phyloP scores from a whole-genome alignment of 2,888 invertebrate genomes.

The Ectemnius cavifrons region DNA sequence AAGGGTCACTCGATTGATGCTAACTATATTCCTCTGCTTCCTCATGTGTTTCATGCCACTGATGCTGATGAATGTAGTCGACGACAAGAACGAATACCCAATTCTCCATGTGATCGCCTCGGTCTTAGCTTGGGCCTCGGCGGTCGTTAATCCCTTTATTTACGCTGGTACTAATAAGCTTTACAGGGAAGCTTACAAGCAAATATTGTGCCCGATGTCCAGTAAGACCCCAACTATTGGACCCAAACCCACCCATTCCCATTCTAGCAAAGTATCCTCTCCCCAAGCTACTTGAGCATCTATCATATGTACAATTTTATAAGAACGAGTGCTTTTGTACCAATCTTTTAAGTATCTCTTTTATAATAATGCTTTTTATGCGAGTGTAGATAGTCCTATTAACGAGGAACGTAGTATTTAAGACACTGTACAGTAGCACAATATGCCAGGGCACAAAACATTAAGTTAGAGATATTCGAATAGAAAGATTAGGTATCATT shows the following conservation, averaged over 20 bases:
- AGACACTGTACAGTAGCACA: too few relatives aligned
- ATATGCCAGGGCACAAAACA: too few relatives aligned
- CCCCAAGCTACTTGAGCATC: constrained; percentile 54
- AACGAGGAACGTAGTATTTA: too few relatives aligned
- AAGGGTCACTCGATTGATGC: constrained; percentile 90
- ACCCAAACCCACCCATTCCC: constrained; percentile 67
- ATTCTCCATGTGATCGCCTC: constrained; percentile 90
- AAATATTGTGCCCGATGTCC: constrained; percentile 70
- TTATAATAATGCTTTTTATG: too few relatives aligned
- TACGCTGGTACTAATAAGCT: constrained; percentile 94
- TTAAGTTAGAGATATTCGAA: too few relatives aligned
- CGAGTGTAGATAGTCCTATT: too few relatives aligned
- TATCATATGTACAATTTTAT: neutral
- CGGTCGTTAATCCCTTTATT: constrained; percentile 93
- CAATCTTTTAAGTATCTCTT: too few relatives aligned
- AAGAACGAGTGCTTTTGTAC: too few relatives aligned
- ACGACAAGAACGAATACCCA: constrained; percentile 87
- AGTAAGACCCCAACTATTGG: constrained; percentile 55
- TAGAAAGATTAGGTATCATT: too few relatives aligned
- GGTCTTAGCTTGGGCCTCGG: constrained; percentile 93
- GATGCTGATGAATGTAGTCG: constrained; percentile 92
- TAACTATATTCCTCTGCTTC: constrained; percentile 92
- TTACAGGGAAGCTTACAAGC: constrained; percentile 81
- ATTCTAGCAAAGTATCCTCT: constrained; percentile 73
- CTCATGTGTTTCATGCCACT: constrained; percentile 91